These are phyloP conservation scores for Sycophaga agraensis DNA, from an alignment of 1,140 invertebrate genomes.

Conservation along the genomic window DNA sequence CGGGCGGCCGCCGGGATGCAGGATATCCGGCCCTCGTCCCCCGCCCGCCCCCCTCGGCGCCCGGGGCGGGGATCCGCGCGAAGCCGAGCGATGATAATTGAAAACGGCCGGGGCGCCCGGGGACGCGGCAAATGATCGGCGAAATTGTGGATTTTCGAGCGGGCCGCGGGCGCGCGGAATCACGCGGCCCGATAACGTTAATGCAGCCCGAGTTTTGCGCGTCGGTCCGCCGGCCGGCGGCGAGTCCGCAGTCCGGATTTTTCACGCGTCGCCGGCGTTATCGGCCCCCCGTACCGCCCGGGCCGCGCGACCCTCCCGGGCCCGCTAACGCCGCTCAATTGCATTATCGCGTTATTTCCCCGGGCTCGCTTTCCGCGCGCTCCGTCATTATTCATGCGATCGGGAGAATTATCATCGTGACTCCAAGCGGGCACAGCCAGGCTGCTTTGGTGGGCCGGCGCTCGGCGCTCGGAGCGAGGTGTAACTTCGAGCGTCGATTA, in stretches of 20 bases:
- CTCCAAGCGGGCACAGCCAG: too few species aligned
- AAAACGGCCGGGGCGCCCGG: slow-evolving; percentile 32
- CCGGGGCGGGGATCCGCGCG: slow-evolving; percentile 10
- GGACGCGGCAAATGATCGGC: slow-evolving; percentile 21
- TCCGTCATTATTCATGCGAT: too few species aligned
- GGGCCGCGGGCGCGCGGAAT: neutral
- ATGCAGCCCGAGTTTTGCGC: neutral
- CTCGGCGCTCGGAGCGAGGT: too few species aligned
- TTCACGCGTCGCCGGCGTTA: neutral
- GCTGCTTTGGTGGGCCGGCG: too few species aligned
- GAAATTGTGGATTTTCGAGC: slow-evolving; percentile 11
- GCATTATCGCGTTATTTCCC: slow-evolving; percentile 25
- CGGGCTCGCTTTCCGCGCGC: neutral
- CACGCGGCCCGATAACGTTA: slow-evolving; percentile 15
- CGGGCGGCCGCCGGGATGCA: too few species aligned
- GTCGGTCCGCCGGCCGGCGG: neutral
- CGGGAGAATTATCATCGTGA: too few species aligned
- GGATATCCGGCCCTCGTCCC: too few species aligned
- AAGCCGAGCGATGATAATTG: slow-evolving; percentile 35
- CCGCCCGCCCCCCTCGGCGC: neutral
- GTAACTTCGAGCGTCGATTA: too few species aligned
- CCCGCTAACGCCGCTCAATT: slow-evolving; percentile 4
- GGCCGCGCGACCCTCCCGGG: too few species aligned
- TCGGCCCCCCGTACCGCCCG: too few species aligned
- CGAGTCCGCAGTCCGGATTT: neutral